Percentiles rank a stretch among this genome's conserved stretches.
Conservation (phyloP, 2,888 invertebrate species). For the Diarsia mendica region DNA sequence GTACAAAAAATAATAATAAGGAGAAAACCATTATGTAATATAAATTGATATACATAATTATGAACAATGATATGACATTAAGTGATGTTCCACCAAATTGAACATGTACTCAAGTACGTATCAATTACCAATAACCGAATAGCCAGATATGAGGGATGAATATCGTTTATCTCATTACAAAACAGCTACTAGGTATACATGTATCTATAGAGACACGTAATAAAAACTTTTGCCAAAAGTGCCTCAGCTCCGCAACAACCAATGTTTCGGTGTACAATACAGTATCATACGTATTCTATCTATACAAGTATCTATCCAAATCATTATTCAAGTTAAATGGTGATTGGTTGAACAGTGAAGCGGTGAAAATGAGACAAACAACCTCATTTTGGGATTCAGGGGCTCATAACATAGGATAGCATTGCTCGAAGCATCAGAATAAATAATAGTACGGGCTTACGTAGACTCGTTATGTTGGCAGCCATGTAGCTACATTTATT, state of each 20-base stretch:
- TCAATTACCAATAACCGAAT: background rate
- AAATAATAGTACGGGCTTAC: conserved; percentile 26
- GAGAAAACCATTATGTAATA: no score
- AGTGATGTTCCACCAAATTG: background rate
- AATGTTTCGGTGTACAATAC: background rate
- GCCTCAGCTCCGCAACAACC: background rate
- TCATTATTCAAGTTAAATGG: background rate
- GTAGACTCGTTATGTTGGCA: background rate
- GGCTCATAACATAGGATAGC: conserved; percentile 30
- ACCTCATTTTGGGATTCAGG: conserved; percentile 31
- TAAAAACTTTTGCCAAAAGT: background rate
- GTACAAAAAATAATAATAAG: no score
- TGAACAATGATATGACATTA: no score
- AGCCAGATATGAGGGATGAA: background rate
- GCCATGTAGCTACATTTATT: conserved; percentile 31
- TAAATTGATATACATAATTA: no score
- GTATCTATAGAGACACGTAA: background rate
- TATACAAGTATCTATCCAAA: background rate
- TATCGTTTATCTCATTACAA: background rate
- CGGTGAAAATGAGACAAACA: conserved; percentile 27
- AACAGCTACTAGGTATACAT: background rate
- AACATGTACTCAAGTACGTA: background rate
- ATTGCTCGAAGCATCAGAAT: conserved; percentile 29
- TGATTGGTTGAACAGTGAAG: background rate
- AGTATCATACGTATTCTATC: background rate